Percentiles rank a stretch among this genome's conserved stretches.
phyloP scores from a whole-genome alignment of 1,140 invertebrate genomes.

The Drosophila rhopaloa region DNA sequence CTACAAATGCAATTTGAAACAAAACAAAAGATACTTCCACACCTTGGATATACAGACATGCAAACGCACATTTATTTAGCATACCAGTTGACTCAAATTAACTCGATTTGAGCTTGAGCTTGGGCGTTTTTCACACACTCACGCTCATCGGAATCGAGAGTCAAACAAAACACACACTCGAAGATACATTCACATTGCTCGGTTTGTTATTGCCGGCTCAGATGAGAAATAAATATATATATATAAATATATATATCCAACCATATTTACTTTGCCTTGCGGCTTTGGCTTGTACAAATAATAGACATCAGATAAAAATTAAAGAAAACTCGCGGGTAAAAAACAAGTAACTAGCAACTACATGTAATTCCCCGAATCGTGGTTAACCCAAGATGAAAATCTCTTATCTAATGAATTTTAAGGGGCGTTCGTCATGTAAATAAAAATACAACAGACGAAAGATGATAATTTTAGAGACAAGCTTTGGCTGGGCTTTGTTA shows the following conservation, averaged over 20 bases:
- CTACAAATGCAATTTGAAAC: slow-evolving; percentile 23
- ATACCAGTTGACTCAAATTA: slow-evolving; percentile 45
- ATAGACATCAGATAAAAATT: slow-evolving; percentile 19
- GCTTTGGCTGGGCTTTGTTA: slow-evolving; percentile 22
- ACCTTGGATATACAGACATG: slow-evolving; percentile 5
- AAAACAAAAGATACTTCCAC: slow-evolving; percentile 24
- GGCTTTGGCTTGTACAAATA: slow-evolving; percentile 26
- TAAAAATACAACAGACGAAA: slow-evolving; percentile 17
- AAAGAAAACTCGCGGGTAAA: slow-evolving; percentile 20
- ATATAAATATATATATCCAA: background rate
- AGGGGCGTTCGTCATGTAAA: slow-evolving; percentile 33
- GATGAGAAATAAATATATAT: slow-evolving; percentile 14
- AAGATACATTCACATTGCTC: slow-evolving; percentile 69
- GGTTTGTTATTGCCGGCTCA: slow-evolving; percentile 38
- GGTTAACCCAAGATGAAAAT: slow-evolving; percentile 29
- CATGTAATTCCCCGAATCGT: slow-evolving; percentile 43
- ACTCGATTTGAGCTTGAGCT: slow-evolving; percentile 58
- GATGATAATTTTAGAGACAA: slow-evolving; percentile 46
- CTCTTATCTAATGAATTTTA: slow-evolving; percentile 46
- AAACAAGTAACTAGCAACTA: slow-evolving; percentile 15
- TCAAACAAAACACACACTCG: slow-evolving; percentile 51
- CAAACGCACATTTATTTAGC: slow-evolving; percentile 21
- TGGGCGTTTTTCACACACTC: slow-evolving; percentile 75
- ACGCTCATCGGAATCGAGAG: slow-evolving; percentile 30
- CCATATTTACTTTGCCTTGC: slow-evolving; percentile 13